These are phyloP conservation scores for Kryptopterus vitreolus DNA, from an alignment of 2,797 vertebrate genomes.

Conservation along the genomic window DNA sequence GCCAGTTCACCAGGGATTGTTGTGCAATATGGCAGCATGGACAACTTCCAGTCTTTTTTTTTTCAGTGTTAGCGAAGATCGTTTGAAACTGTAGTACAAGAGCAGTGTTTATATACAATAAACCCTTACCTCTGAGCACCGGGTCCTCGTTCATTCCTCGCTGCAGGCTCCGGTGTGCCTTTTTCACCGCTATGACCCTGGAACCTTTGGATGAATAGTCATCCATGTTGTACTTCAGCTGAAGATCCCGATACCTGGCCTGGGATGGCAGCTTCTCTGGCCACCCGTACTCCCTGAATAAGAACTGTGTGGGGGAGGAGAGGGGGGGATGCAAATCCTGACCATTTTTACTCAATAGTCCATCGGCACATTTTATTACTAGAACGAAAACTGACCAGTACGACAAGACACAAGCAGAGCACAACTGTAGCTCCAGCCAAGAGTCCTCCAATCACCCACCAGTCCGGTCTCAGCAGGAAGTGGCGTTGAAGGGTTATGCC, in stretches of 20 bases:
- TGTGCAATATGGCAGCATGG: neutral
- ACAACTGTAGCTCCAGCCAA: slow-evolving; percentile 71
- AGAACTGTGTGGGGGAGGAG: slow-evolving; percentile 67
- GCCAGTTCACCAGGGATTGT: neutral
- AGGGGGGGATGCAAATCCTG: neutral
- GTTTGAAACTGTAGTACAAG: neutral
- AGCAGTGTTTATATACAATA: neutral
- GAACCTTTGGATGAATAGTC: slow-evolving; percentile 78
- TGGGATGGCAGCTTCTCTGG: slow-evolving; percentile 65
- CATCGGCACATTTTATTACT: neutral
- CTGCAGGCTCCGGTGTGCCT: slow-evolving; percentile 72
- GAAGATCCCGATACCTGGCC: slow-evolving; percentile 74
- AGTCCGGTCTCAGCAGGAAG: slow-evolving; percentile 76
- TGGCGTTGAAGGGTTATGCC: slow-evolving; percentile 75
- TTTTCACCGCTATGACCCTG: slow-evolving; percentile 63
- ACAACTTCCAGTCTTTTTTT: neutral
- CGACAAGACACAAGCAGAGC: slow-evolving; percentile 72
- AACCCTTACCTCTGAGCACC: slow-evolving; percentile 63
- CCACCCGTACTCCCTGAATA: slow-evolving; percentile 80
- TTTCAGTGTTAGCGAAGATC: neutral
- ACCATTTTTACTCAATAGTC: neutral
- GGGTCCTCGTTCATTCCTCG: slow-evolving; percentile 57
- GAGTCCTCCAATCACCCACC: slow-evolving; percentile 75
- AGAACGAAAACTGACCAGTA: slow-evolving; percentile 73
- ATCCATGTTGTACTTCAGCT: slow-evolving; percentile 78